Percentiles rank a stretch among this genome's conserved stretches.
These are phyloP conservation scores for Terebella lapidaria DNA, from an alignment of 2,888 invertebrate genomes.

Conservation along the genomic window DNA sequence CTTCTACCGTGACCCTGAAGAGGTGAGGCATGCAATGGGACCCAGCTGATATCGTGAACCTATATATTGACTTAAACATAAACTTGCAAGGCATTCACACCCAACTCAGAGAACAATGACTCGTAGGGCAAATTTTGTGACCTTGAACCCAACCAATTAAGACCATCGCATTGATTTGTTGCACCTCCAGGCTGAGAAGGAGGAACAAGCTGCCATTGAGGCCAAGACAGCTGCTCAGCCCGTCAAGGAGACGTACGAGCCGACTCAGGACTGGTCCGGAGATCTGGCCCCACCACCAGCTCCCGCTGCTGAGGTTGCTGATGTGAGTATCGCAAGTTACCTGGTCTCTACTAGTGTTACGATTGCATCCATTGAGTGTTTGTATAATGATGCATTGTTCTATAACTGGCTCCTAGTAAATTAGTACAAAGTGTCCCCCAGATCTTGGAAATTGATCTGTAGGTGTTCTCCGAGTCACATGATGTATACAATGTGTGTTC, in stretches of 20 bases:
- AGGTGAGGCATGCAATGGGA: slow-evolving; percentile 56
- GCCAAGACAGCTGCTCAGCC: slow-evolving; percentile 24
- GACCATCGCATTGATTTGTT: no score
- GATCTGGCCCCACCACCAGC: slow-evolving; percentile 30
- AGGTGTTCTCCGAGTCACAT: no score
- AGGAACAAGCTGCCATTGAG: slow-evolving; percentile 65
- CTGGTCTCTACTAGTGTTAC: neutral
- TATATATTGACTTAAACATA: neutral
- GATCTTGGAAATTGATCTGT: no score
- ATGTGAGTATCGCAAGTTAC: neutral
- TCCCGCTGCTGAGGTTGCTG: slow-evolving; percentile 31
- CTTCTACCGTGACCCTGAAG: slow-evolving; percentile 99
- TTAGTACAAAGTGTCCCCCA: no score
- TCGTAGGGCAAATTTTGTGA: no score
- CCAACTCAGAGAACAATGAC: neutral
- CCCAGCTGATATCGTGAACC: neutral
- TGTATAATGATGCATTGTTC: no score
- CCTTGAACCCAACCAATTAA: no score
- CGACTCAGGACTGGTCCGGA: slow-evolving; percentile 25
- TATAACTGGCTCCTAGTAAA: no score
- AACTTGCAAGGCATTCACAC: neutral
- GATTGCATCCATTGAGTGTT: neutral
- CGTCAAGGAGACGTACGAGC: slow-evolving; percentile 23
- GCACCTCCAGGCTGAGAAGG: slow-evolving; percentile 82
- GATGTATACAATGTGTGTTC: no score